Percentiles rank a stretch among this genome's conserved stretches.
These are phyloP conservation scores for Aproaerema taeniolella DNA, from an alignment of 2,888 invertebrate species.

Conservation along the genomic window DNA sequence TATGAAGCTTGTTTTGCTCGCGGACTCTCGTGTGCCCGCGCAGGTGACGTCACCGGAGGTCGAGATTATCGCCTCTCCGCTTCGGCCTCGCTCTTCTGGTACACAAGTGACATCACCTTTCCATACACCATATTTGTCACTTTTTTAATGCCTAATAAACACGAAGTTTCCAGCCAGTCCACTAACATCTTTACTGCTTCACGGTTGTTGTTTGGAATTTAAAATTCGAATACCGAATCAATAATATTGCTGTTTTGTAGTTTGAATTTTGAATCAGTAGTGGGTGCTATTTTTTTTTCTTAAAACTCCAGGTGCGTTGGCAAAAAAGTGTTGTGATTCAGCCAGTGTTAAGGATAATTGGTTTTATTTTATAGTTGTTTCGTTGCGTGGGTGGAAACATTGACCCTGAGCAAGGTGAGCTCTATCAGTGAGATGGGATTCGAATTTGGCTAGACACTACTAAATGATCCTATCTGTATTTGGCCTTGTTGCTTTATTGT, in stretches of 20 bases:
- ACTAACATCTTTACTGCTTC: too few relatives aligned
- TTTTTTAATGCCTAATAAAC: constrained; percentile 24
- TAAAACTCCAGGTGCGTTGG: constrained; percentile 14
- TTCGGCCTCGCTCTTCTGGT: constrained; percentile 56
- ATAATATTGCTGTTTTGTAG: too few relatives aligned
- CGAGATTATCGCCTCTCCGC: constrained; percentile 52
- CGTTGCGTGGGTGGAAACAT: constrained; percentile 49
- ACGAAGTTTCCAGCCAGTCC: not conserved
- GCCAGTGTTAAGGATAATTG: too few relatives aligned
- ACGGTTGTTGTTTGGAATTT: too few relatives aligned
- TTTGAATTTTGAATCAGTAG: too few relatives aligned
- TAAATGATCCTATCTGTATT: not conserved
- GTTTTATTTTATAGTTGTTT: too few relatives aligned
- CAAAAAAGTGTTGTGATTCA: constrained; percentile 5
- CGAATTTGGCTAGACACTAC: not conserved
- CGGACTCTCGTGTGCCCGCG: constrained; percentile 25
- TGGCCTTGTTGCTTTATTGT: not conserved
- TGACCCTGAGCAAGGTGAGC: constrained; percentile 62
- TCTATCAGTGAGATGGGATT: constrained; percentile 27
- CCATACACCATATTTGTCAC: constrained; percentile 25
- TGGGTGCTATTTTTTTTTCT: too few relatives aligned
- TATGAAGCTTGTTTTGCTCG: not conserved
- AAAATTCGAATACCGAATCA: too few relatives aligned
- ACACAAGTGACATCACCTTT: constrained; percentile 62
- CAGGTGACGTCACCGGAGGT: constrained; percentile 64